These are phyloP conservation scores for Conistra vaccinii DNA, from an alignment of 2,888 invertebrate species.

Conservation along the genomic window DNA sequence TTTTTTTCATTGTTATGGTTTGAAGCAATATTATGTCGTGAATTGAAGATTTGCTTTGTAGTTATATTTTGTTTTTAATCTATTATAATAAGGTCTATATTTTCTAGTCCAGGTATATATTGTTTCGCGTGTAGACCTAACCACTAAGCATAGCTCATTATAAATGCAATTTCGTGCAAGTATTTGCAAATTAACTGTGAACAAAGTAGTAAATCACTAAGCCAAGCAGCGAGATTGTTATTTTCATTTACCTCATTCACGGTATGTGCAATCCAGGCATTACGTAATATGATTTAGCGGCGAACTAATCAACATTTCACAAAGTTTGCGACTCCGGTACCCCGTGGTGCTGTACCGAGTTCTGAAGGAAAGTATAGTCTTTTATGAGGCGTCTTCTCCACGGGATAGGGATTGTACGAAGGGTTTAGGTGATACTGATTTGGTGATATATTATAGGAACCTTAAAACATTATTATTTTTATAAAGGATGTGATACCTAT, in stretches of 20 bases:
- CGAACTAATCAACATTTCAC: constrained; percentile 48
- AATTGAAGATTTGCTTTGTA: background rate
- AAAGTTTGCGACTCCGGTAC: constrained; percentile 41
- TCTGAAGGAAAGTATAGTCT: constrained; percentile 31
- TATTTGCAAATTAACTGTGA: constrained; percentile 31
- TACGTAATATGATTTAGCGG: constrained; percentile 41
- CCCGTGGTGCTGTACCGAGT: constrained; percentile 14
- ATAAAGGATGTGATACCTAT: background rate
- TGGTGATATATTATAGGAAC: background rate
- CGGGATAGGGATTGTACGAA: constrained; percentile 2
- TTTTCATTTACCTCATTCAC: constrained; percentile 27
- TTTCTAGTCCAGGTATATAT: background rate
- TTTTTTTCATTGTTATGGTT: background rate
- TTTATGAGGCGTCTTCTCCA: constrained; percentile 26
- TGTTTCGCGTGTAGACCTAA: background rate
- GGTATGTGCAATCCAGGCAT: constrained; percentile 20
- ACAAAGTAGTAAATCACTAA: constrained; percentile 31
- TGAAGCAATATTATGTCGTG: background rate
- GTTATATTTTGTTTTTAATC: background rate
- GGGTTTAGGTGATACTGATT: background rate
- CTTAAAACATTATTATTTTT: background rate
- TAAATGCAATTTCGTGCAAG: constrained; percentile 17
- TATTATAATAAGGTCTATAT: background rate
- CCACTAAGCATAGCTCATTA: background rate
- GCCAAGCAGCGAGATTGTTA: constrained; percentile 17